Base-by-base conservation (phyloP, 2,797 vertebrate species). In the Bufotes viridis region DNA sequence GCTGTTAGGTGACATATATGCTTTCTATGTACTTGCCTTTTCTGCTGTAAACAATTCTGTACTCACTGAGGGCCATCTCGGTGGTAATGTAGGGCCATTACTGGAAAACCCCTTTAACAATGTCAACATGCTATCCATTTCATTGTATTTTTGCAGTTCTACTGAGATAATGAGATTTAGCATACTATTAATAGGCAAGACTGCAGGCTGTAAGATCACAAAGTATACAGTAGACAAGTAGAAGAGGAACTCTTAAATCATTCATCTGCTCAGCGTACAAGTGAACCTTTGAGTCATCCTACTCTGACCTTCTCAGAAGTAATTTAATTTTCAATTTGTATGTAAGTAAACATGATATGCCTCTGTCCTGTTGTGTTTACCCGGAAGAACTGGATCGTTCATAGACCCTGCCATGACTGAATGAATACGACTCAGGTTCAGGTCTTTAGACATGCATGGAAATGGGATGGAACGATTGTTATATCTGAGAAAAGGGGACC, bases 261-360 rank as follows among this genome's bases (percentile, higher is more conserved):
- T 81, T 12, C 15, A 81, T 60, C 29, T 61, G 15, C 18, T 58
- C 60, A 34, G 34, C 13, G 24, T 42, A 53, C 42, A 78, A 55
- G 75, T 67, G 55, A 78, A 55, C 75, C 61, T 67, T 61, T 22
- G 14, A 79, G 78, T 69, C 24, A 57, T 63, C 69, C 51, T 42
- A 53, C 24, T 69, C 15, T 51, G 63, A 15, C 26, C 34, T 57
- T 9, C 14, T 78, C 12, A 85, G 74, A 78, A 78, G 58, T 67
- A 9, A 67, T 67, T 79, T 86, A 55, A 85, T 78, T 85, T 74
- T 20, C 60, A 86, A 67, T 86, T 86, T 67, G 84, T 69, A 86
- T 86, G 75, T 79, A 79, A 78, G 22, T 78, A 78, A 85, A 85
- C 22, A 49, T 18, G 83, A 78, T 78, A 55, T 18, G 49, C 60